Percentiles rank a stretch among this genome's conserved stretches.
Conservation (phyloP, 2,113 vertebrate genomes). For the Trachemys scripta region DNA sequence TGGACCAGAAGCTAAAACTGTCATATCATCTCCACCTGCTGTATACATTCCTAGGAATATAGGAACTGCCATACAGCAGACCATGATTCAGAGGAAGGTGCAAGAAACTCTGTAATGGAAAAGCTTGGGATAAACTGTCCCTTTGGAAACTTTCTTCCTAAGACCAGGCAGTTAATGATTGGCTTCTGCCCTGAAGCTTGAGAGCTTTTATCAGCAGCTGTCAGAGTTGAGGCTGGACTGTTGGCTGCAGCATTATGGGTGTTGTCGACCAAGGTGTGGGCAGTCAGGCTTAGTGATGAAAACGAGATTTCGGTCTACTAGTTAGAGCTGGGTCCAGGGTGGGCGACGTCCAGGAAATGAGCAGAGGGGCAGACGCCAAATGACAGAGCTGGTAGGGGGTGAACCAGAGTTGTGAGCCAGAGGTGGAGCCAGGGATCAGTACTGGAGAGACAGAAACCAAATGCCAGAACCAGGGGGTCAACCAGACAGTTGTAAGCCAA, state of each 20-base stretch:
- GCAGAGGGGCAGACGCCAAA: neutral
- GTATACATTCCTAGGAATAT: neutral
- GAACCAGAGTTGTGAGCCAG: neutral
- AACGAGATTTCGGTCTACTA: neutral
- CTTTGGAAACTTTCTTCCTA: neutral
- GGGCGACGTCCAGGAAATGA: neutral
- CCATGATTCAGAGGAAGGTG: neutral
- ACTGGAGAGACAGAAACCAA: neutral
- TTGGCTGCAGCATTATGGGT: neutral
- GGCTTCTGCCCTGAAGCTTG: neutral
- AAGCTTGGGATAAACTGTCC: neutral
- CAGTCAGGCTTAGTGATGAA: neutral
- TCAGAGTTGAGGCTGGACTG: neutral
- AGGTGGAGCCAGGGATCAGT: neutral
- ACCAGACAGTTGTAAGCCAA: neutral
- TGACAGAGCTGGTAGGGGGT: neutral
- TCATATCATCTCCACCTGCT: neutral
- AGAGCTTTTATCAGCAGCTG: neutral
- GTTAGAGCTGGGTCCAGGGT: neutral
- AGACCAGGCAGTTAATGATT: neutral
- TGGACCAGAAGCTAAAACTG: neutral
- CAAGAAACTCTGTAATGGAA: neutral
- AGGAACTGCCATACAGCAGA: neutral
- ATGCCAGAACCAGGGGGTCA: neutral
- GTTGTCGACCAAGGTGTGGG: neutral